phyloP scores from a whole-genome alignment of 2,888 invertebrate species.

The Cephus pulcher region DNA sequence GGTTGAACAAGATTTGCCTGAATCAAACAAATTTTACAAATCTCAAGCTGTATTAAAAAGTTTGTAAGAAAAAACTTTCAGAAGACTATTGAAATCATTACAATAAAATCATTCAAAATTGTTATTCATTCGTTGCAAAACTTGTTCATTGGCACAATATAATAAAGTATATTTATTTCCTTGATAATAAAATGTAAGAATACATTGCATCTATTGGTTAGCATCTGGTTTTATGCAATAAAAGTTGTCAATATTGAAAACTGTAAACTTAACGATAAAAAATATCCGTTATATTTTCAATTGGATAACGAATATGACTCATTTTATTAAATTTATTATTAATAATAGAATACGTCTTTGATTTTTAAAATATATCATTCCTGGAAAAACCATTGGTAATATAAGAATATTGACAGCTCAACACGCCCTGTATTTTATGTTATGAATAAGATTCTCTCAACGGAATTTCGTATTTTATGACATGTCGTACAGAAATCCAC shows the following conservation, averaged over 20 bases:
- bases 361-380: not conserved
- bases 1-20: not conserved
- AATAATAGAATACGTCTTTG: slow-evolving; percentile 1
- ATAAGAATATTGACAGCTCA: not conserved
- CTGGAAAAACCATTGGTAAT: slow-evolving; percentile 3
- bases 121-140: not conserved
- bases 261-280: slow-evolving; percentile 3
- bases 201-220: not conserved
- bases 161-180: not conserved
- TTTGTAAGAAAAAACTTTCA: not conserved
- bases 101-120: not conserved
- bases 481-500: not conserved
- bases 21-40: not conserved
- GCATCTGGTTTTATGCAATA: not conserved
- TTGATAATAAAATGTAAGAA: not conserved
- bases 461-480: not conserved
- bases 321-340: not conserved
- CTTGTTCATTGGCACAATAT: slow-evolving; percentile 17
- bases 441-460: not conserved
- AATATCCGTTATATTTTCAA: not conserved
- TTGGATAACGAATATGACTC: not conserved
- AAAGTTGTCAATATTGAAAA: not conserved
- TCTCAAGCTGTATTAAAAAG: not conserved
- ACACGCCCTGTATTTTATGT: not conserved
- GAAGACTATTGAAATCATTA: not conserved